Evolutionary conservation across 2,797 vertebrate species (phyloP), one percentile per base, ranked within the genome.

Genomic region (Acrocephalus scirpaceus): DNA sequence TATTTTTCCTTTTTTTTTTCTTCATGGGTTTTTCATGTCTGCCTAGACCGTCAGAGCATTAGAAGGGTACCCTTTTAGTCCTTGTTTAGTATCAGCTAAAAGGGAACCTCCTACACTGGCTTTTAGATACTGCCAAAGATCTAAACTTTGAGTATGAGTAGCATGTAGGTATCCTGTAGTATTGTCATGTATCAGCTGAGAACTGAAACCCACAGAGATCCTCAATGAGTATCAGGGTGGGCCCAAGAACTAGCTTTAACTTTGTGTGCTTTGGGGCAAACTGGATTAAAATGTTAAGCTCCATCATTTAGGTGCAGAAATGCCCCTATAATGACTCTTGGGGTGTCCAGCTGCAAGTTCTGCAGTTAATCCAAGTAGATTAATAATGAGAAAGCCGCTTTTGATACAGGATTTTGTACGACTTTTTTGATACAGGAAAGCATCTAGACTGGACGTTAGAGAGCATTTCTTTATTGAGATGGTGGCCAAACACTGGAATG

Each of bases 91-190:
- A 48, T 9, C 69, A 91, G 71, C 54, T 72, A 71, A 92, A 92
- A 79, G 40, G 42, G 53, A 84, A 67, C 12, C 27, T 79, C 74
- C 5, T 73, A 61, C 72, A 64, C 8, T 47, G 54, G 17, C 44
- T 38, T 61, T 88, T 45, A 72, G 30, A n/a, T 47, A 50, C 4
- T 4, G 5, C 32, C 26, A 25, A 13, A 47, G 13, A 69, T 48
- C 26, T 64, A 88, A 75, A 45, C 27, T 58, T 91, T 70, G 76
- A 79, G 58, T 94, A 84, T 36, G 88, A 94, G 88, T 78, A 94
- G 42, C 88, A 60, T 16, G 51, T 53, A 79, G 72, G 53, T n/a
- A 44, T 95, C 92, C 87, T 94, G 45, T 40, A 74, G 42, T 78
- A 90, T 45, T 92, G 66, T 88, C 85, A 85, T 1, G 0, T 32